These are phyloP conservation scores for Micoletzkya japonica DNA, from an alignment of 2,888 invertebrate species.

Conservation along the genomic window DNA sequence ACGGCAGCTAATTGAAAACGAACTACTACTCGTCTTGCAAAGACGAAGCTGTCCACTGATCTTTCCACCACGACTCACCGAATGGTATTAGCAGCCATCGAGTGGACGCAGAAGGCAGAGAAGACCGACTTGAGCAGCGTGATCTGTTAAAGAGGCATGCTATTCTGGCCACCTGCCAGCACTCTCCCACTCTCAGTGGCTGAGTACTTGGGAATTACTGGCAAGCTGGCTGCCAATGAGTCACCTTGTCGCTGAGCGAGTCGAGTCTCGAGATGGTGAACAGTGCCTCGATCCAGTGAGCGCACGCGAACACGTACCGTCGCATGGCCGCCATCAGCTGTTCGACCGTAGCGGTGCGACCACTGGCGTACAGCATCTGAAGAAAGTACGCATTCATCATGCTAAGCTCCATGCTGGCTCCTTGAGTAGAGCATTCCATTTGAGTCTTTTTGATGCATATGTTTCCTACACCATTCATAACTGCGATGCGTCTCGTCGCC, in stretches of 20 bases:
- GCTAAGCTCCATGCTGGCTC: too few relatives aligned
- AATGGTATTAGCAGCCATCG: constrained; percentile 43
- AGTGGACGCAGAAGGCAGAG: constrained; percentile 42
- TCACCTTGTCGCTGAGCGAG: constrained; percentile 49
- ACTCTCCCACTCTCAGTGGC: too few relatives aligned
- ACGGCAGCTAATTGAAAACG: neutral
- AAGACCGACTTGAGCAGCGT: constrained; percentile 42
- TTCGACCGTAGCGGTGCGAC: constrained; percentile 53
- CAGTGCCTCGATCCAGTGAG: constrained; percentile 59
- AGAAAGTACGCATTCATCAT: too few relatives aligned
- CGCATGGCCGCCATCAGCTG: constrained; percentile 55
- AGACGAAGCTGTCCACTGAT: neutral
- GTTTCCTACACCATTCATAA: too few relatives aligned
- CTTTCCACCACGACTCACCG: neutral
- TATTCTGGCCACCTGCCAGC: too few relatives aligned
- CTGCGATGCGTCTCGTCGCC: too few relatives aligned
- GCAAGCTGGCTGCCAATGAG: neutral
- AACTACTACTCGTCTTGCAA: neutral
- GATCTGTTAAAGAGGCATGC: constrained; percentile 34
- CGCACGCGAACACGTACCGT: constrained; percentile 44
- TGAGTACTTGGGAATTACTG: neutral
- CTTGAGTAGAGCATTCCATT: too few relatives aligned
- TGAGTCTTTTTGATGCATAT: too few relatives aligned
- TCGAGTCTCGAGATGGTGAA: constrained; percentile 47
- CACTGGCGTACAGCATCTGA: constrained; percentile 44